phyloP scores from a whole-genome alignment of 2,113 vertebrate genomes.

The Tricholaema leucomelas region DNA sequence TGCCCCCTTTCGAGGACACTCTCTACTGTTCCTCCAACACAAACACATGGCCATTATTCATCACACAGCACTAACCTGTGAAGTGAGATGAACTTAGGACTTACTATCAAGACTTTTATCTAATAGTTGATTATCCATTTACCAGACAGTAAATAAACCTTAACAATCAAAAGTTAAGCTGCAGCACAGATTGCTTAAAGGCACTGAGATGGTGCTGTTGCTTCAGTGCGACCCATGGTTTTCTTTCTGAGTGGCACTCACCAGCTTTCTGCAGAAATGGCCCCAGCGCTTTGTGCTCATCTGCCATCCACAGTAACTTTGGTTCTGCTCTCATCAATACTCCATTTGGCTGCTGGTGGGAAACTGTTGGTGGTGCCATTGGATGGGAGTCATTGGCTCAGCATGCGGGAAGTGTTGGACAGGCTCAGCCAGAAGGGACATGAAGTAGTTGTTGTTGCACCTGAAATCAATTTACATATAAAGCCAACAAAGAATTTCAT shows the following conservation, averaged over 20 bases:
- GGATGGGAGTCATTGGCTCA: constrained; percentile 90
- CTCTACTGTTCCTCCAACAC: not conserved
- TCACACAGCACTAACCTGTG: no score
- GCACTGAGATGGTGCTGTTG: accelerated
- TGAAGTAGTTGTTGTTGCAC: constrained; percentile 75
- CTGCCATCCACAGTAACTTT: not conserved
- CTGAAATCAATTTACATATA: constrained; percentile 71
- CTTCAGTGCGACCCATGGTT: accelerated
- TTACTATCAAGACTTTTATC: not conserved
- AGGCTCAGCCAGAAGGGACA: constrained; percentile 73
- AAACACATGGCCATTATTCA: accelerated
- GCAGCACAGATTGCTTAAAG: not conserved
- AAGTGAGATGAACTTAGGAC: no score
- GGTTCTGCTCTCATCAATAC: not conserved
- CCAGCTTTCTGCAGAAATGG: no score
- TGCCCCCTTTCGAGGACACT: not conserved
- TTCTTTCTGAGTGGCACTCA: not conserved
- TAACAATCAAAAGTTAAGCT: accelerated
- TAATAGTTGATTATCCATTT: not conserved
- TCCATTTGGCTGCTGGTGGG: constrained; percentile 38
- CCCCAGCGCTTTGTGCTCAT: no score
- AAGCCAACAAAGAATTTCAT: constrained; percentile 59
- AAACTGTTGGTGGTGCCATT: constrained; percentile 83
- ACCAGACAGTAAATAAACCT: not conserved
- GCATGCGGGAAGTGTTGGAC: constrained; percentile 66